phyloP scores from a whole-genome alignment of 2,797 vertebrate genomes.

The Sylvilagus floridanus region DNA sequence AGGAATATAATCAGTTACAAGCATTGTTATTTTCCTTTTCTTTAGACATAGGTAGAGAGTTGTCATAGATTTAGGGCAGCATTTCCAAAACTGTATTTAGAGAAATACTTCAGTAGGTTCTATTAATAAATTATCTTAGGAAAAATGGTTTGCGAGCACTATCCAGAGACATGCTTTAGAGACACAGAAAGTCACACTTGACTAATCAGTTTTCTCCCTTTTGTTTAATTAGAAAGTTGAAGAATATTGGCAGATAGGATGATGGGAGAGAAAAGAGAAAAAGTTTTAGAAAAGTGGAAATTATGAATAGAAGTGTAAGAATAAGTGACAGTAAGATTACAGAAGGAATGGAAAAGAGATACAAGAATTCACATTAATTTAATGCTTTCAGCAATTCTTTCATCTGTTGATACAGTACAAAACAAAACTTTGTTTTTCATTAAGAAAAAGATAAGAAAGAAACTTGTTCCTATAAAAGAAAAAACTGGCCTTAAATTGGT shows the following conservation, averaged over 20 bases:
- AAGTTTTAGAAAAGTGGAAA: background rate
- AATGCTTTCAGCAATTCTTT: background rate
- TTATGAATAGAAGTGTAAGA: background rate
- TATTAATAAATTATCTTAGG: background rate
- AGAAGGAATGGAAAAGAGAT: background rate
- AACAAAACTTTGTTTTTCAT: background rate
- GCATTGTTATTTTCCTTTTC: too few species aligned
- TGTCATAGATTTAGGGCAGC: background rate
- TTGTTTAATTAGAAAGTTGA: background rate
- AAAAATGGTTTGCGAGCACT: slow-evolving; percentile 1
- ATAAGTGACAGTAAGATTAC: background rate
- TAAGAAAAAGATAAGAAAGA: background rate
- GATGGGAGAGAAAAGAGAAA: background rate
- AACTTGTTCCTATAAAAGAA: background rate
- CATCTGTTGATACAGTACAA: slow-evolving; percentile 17
- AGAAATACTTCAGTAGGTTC: background rate
- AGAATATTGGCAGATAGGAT: background rate
- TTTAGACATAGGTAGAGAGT: background rate
- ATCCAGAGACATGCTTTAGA: background rate
- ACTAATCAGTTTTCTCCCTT: background rate
- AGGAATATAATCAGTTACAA: too few species aligned
- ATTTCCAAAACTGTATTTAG: slow-evolving; percentile 25
- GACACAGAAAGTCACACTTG: background rate
- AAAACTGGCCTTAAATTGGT: slow-evolving; percentile 23
- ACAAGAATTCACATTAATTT: background rate